Conservation (phyloP, 2,113 vertebrate species). For the Garra rufa region DNA sequence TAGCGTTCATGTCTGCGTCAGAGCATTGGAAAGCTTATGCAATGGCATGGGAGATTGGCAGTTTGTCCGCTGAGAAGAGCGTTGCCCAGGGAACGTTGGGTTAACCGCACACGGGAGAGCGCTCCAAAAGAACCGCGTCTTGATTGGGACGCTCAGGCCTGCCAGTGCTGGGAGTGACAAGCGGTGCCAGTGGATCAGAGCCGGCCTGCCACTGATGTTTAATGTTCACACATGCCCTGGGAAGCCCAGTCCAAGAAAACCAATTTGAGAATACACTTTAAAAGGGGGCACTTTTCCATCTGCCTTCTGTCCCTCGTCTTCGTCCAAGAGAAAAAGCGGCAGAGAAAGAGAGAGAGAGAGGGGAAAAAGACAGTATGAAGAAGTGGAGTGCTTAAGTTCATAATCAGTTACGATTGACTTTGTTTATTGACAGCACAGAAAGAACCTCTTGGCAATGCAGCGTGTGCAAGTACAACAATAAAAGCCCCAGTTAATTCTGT, state of each 20-base stretch:
- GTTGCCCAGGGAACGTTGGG: slow-evolving; percentile 63
- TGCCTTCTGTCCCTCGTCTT: slow-evolving; percentile 57
- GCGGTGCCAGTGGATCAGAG: slow-evolving; percentile 65
- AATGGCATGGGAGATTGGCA: slow-evolving; percentile 62
- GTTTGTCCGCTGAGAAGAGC: slow-evolving; percentile 59
- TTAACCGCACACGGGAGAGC: slow-evolving; percentile 72
- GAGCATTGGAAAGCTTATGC: slow-evolving; percentile 65
- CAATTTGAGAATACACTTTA: slow-evolving; percentile 55
- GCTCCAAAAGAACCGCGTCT: slow-evolving; percentile 64
- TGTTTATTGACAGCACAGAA: slow-evolving; percentile 59
- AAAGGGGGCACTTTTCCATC: slow-evolving; percentile 57
- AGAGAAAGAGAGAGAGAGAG: slow-evolving; percentile 37
- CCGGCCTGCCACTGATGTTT: slow-evolving; percentile 64
- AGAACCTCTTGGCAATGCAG: slow-evolving; percentile 57
- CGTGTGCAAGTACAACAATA: slow-evolving; percentile 66
- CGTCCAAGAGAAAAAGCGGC: slow-evolving; percentile 22
- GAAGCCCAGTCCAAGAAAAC: slow-evolving; percentile 64
- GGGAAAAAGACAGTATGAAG: slow-evolving; percentile 53
- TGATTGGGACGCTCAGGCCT: slow-evolving; percentile 60
- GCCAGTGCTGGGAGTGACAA: slow-evolving; percentile 63
- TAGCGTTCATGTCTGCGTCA: slow-evolving; percentile 62
- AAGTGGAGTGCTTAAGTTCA: slow-evolving; percentile 53
- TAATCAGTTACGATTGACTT: slow-evolving; percentile 65
- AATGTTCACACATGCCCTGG: slow-evolving; percentile 67
- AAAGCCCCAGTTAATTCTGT: slow-evolving; percentile 53